A percentile compares a stretch with the other conserved stretches of the same genome.
Conservation (phyloP, 2,888 invertebrate species). For the Sphaerophoria taeniata region DNA sequence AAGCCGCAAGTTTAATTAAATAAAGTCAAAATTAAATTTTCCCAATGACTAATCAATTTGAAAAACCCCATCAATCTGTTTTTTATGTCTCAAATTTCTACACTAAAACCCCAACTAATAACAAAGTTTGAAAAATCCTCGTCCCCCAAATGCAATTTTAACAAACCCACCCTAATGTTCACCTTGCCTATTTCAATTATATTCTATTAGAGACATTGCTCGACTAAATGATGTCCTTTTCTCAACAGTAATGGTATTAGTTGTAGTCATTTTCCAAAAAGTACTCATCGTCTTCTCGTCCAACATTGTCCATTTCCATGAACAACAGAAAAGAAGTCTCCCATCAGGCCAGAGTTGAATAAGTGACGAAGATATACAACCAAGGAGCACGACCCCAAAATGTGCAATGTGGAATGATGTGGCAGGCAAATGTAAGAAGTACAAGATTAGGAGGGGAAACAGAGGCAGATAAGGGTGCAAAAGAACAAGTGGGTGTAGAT, state of each 20-base stretch:
- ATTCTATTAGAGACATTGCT: conserved; percentile 11
- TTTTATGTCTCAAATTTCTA: background rate
- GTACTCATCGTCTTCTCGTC: conserved; percentile 41
- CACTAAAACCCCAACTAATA: background rate
- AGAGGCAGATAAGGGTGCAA: conserved; percentile 26
- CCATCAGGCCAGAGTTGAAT: conserved; percentile 30
- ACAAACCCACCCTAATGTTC: background rate
- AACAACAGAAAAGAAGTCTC: conserved; percentile 18
- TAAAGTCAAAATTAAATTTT: background rate
- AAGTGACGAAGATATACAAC: conserved; percentile 39
- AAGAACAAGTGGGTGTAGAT: conserved; percentile 23
- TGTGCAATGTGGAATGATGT: background rate
- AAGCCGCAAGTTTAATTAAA: background rate
- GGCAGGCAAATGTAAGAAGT: background rate
- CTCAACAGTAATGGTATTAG: conserved; percentile 37
- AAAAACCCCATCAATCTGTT: background rate
- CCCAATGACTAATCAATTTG: background rate
- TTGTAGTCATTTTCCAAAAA: conserved; percentile 45
- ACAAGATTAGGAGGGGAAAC: background rate
- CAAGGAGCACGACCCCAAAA: conserved; percentile 35
- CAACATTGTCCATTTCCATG: conserved; percentile 47
- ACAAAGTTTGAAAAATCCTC: conserved; percentile 1
- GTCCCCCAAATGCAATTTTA: too few relatives aligned
- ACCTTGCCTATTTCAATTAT: conserved; percentile 28
- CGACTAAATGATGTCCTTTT: conserved; percentile 41